Conservation (phyloP, 2,888 invertebrate species). For the Dryobota labecula region DNA sequence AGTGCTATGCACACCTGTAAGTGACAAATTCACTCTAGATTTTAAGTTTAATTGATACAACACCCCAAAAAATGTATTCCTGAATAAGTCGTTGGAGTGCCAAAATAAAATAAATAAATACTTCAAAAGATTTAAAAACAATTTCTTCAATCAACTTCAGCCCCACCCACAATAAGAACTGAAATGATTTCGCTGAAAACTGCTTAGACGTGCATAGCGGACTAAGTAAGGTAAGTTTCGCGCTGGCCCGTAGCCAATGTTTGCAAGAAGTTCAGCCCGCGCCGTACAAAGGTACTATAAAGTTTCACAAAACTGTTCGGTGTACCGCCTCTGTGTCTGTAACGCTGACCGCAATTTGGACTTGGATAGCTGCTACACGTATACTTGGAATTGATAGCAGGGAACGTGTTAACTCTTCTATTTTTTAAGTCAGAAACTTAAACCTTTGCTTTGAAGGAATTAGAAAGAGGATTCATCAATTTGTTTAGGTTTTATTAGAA, state of each 20-base stretch:
- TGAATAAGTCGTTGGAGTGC: too few relatives aligned
- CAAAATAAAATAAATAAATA: too few relatives aligned
- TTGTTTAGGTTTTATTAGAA: too few relatives aligned
- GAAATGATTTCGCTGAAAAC: conserved; percentile 74
- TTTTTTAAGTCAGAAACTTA: conserved; percentile 7
- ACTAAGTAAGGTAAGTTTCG: conserved; percentile 77
- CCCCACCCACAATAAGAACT: conserved; percentile 52
- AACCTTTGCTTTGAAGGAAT: not conserved
- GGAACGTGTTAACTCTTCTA: conserved; percentile 40
- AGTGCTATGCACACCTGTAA: too few relatives aligned
- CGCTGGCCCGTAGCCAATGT: conserved; percentile 81
- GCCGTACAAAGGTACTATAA: conserved; percentile 75
- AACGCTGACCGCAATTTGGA: conserved; percentile 63
- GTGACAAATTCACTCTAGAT: too few relatives aligned
- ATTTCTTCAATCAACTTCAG: conserved; percentile 43
- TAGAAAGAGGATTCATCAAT: not conserved
- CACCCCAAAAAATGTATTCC: too few relatives aligned
- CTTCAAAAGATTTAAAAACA: conserved; percentile 29
- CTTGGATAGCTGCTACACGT: conserved; percentile 47
- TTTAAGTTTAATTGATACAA: too few relatives aligned
- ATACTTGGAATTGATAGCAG: conserved; percentile 40
- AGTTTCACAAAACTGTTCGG: conserved; percentile 75
- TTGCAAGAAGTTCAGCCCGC: conserved; percentile 77
- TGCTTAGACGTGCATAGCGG: conserved; percentile 77
- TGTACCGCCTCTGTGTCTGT: conserved; percentile 69